Conservation (phyloP, 2,888 invertebrate species). For the Lacanobia oleracea region DNA sequence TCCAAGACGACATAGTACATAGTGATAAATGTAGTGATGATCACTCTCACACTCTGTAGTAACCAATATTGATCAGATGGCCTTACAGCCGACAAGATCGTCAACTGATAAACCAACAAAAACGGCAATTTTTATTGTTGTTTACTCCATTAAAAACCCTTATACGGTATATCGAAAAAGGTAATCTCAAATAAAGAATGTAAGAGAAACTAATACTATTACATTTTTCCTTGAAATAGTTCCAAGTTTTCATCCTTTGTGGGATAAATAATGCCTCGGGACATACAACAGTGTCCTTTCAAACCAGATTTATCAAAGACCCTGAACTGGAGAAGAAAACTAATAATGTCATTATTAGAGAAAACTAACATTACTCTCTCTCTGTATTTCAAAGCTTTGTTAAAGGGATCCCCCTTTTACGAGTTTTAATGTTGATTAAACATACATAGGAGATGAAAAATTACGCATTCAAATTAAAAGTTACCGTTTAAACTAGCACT, state of each 20-base stretch:
- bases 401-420: background rate
- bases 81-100: background rate
- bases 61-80: background rate
- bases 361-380: constrained; percentile 14
- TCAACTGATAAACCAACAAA: background rate
- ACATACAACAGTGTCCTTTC: constrained; percentile 41
- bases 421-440: too few relatives aligned
- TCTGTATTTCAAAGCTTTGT: constrained; percentile 20
- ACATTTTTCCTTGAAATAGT: constrained; percentile 34
- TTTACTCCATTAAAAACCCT: background rate
- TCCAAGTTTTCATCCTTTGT: constrained; percentile 54
- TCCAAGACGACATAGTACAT: too few relatives aligned
- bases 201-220: constrained; percentile 26
- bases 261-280: constrained; percentile 48
- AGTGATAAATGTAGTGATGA: too few relatives aligned
- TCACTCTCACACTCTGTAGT: too few relatives aligned
- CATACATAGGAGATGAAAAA: too few relatives aligned
- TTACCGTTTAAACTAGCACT: too few relatives aligned
- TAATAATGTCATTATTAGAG: constrained; percentile 50
- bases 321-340: constrained; percentile 21
- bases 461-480: too few relatives aligned
- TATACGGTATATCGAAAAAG: constrained; percentile 12
- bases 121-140: background rate
- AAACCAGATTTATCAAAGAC: constrained; percentile 48
- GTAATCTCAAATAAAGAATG: constrained; percentile 25